Conservation (phyloP, 2,888 invertebrate species). For the Hecatera dysodea region DNA sequence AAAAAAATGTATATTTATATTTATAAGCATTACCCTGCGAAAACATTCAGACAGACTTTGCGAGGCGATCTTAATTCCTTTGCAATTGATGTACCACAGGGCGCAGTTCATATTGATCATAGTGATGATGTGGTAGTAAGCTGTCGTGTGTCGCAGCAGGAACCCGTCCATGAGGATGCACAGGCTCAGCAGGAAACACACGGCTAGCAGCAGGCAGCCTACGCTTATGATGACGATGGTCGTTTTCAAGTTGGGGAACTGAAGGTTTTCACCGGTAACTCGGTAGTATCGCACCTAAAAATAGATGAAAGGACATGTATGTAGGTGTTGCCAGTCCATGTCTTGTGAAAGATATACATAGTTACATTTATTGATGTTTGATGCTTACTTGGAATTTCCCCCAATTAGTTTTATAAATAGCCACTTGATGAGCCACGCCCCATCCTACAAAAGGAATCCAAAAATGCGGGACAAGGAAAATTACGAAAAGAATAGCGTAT, state of each 20-base stretch:
- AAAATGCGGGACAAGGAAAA: conserved; percentile 93
- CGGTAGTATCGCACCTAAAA: conserved; percentile 89
- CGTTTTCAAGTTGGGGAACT: conserved; percentile 91
- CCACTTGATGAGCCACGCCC: conserved; percentile 93
- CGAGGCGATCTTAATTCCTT: conserved; percentile 92
- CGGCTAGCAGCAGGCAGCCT: conserved; percentile 91
- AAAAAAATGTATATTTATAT: too few relatives aligned
- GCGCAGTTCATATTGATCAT: conserved; percentile 94
- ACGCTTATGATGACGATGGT: conserved; percentile 91
- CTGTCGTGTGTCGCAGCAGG: conserved; percentile 91
- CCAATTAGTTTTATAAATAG: conserved; percentile 93
- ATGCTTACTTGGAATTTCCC: conserved; percentile 91
- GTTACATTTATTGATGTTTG: not conserved
- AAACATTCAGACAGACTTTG: conserved; percentile 90
- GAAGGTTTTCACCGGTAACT: conserved; percentile 91
- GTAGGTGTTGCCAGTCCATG: not conserved
- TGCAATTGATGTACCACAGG: conserved; percentile 93
- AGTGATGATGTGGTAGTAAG: conserved; percentile 92
- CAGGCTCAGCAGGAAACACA: conserved; percentile 91
- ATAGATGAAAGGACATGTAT: not conserved
- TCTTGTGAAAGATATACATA: not conserved
- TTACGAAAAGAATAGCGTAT: conserved; percentile 92
- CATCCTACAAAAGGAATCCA: conserved; percentile 93
- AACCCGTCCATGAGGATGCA: conserved; percentile 92
- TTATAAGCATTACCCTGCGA: conserved; percentile 78